Conservation (phyloP, 2,888 invertebrate genomes). For the Campoletis raptor region DNA sequence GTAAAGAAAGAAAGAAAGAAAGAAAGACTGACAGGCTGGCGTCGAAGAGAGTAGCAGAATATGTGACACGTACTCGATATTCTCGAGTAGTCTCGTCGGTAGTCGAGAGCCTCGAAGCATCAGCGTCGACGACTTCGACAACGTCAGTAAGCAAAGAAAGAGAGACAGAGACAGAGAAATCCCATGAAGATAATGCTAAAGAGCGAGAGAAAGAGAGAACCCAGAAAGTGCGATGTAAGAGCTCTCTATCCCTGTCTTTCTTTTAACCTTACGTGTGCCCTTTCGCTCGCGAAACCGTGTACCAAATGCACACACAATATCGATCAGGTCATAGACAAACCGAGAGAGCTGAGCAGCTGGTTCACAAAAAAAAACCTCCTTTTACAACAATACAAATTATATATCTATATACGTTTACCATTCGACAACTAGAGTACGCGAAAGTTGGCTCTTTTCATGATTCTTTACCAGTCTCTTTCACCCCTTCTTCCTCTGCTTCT, state of each 20-base stretch:
- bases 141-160: constrained; percentile 37
- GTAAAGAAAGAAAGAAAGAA: constrained; percentile 1
- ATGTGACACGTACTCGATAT: constrained; percentile 80
- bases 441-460: constrained; percentile 56
- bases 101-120: constrained; percentile 69
- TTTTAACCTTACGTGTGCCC: constrained; percentile 38
- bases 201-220: constrained; percentile 8
- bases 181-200: neutral
- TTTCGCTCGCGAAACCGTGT: constrained; percentile 10
- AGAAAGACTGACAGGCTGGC: constrained; percentile 33
- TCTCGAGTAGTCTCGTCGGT: constrained; percentile 68
- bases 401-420: neutral
- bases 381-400: constrained; percentile 11
- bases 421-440: constrained; percentile 34
- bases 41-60: constrained; percentile 34
- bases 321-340: constrained; percentile 37
- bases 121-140: constrained; percentile 52
- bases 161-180: constrained; percentile 38
- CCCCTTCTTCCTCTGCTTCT: neutral
- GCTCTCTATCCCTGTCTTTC: constrained; percentile 10
- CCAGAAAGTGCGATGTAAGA: constrained; percentile 15
- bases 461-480: constrained; percentile 13
- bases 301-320: constrained; percentile 16
- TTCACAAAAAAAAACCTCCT: constrained; percentile 15
- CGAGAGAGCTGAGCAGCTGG: constrained; percentile 36